Evolutionary conservation across 1,140 invertebrate genomes (phyloP).

Genomic region (Cotesia glomerata): DNA sequence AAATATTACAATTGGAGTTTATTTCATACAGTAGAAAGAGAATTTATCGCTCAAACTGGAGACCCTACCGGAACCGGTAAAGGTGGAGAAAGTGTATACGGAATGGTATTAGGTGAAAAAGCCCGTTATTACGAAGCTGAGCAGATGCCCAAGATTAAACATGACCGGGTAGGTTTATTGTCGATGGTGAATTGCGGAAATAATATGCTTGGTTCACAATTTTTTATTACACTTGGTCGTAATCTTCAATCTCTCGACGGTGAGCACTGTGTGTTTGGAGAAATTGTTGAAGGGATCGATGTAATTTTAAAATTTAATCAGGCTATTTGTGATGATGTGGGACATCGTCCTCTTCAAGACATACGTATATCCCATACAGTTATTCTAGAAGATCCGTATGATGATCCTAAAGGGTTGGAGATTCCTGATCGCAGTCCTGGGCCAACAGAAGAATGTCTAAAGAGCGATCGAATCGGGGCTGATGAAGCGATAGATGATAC

Average conservation of each 20-base stretch:
- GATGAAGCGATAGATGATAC: slow-evolving; percentile 96
- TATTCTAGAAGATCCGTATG: slow-evolving; percentile 94
- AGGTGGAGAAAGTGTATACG: slow-evolving; percentile 90
- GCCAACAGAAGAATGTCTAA: slow-evolving; percentile 75
- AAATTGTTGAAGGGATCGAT: slow-evolving; percentile 93
- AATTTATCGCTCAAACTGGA: slow-evolving; percentile 97
- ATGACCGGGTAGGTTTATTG: slow-evolving; percentile 83
- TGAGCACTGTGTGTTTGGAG: slow-evolving; percentile 96
- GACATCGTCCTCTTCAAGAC: slow-evolving; percentile 93
- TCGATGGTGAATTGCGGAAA: slow-evolving; percentile 97
- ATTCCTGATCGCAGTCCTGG: slow-evolving; percentile 87
- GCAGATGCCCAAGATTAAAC: slow-evolving; percentile 88
- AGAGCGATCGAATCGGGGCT: slow-evolving; percentile 88
- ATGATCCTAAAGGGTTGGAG: slow-evolving; percentile 80
- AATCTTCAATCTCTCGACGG: slow-evolving; percentile 92
- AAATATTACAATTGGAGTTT: slow-evolving; percentile 98
- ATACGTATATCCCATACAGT: slow-evolving; percentile 98
- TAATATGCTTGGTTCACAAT: slow-evolving; percentile 94
- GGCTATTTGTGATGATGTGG: slow-evolving; percentile 89
- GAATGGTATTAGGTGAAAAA: slow-evolving; percentile 82
- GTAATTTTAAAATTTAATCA: slow-evolving; percentile 91
- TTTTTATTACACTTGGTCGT: slow-evolving; percentile 92
- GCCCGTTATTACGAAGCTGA: slow-evolving; percentile 94
- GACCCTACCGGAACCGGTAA: slow-evolving; percentile 92
- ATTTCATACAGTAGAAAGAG: slow-evolving; percentile 90